Evolutionary conservation across 2,113 vertebrate genomes (phyloP).

Genomic region (Numida meleagris): DNA sequence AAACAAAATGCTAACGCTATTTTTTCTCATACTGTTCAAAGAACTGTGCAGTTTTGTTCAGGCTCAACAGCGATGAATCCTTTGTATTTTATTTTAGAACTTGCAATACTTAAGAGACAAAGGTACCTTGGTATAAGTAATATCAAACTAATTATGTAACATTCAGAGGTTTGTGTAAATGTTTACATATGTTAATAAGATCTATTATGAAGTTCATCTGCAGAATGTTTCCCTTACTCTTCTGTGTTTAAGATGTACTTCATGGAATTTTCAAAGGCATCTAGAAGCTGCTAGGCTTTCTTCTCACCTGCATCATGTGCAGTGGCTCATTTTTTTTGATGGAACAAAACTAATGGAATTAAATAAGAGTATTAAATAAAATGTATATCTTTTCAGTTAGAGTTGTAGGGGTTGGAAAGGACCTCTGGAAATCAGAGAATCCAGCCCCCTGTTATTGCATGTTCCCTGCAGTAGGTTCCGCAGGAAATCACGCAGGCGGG

Average conservation of each 20-base stretch:
- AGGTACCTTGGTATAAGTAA: fast-evolving
- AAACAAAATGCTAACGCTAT: neutral
- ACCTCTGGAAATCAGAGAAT: too few species aligned
- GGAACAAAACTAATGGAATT: neutral
- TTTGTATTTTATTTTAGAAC: neutral
- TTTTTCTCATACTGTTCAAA: neutral
- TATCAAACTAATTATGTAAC: neutral
- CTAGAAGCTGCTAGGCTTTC: neutral
- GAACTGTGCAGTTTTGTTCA: neutral
- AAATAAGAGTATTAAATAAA: too few species aligned
- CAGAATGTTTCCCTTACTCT: neutral
- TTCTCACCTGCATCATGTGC: neutral
- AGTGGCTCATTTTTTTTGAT: neutral
- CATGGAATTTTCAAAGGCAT: neutral
- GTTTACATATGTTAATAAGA: neutral
- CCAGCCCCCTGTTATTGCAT: too few species aligned
- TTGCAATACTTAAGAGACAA: neutral
- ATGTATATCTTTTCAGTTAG: neutral
- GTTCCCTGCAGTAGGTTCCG: too few species aligned
- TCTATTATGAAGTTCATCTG: neutral
- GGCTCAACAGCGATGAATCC: neutral
- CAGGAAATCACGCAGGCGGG: too few species aligned
- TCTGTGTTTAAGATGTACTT: neutral
- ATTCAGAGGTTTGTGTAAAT: neutral
- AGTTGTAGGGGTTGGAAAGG: too few species aligned